Evolutionary conservation across 2,888 invertebrate genomes (phyloP).

Genomic region (Rhorus exstirpatorius): DNA sequence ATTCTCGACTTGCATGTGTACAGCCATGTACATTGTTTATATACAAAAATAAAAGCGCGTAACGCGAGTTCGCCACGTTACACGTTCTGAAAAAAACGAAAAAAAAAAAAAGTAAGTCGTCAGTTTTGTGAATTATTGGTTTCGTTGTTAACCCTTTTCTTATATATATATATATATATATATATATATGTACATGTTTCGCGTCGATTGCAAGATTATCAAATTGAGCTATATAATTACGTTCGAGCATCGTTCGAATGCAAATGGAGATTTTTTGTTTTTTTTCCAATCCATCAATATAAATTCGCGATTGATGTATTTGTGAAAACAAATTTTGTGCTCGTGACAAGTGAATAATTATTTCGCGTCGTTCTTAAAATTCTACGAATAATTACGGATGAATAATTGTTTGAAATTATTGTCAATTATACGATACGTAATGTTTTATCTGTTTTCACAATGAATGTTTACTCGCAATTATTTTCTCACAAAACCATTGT

Average conservation of each 20-base stretch:
- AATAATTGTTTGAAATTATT: not conserved
- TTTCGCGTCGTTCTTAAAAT: not conserved
- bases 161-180: not conserved
- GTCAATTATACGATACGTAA: not conserved
- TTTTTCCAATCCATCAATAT: slow-evolving; percentile 7
- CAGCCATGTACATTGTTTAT: slow-evolving; percentile 84
- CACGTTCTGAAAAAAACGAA: slow-evolving; percentile 52
- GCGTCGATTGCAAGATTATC: slow-evolving; percentile 17
- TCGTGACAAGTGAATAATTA: slow-evolving; percentile 9
- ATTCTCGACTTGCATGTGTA: slow-evolving; percentile 83
- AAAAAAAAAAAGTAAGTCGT: slow-evolving; percentile 26
- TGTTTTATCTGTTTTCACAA: not conserved
- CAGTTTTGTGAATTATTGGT: slow-evolving; percentile 28
- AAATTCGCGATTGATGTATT: slow-evolving; percentile 7
- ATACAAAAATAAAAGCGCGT: slow-evolving; percentile 79
- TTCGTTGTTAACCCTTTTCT: slow-evolving; percentile 14
- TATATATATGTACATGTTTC: too few species aligned
- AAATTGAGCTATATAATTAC: slow-evolving; percentile 8
- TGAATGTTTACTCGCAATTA: slow-evolving; percentile 1
- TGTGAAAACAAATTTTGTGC: slow-evolving; percentile 1
- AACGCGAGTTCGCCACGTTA: slow-evolving; percentile 63
- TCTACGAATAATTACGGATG: slow-evolving; percentile 1
- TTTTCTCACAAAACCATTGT: not conserved
- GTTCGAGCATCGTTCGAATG: slow-evolving; percentile 5
- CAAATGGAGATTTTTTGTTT: not conserved